Percentiles rank a stretch among this genome's conserved stretches.
Conservation (phyloP, 2,797 vertebrate genomes). For the Acridotheres tristis region DNA sequence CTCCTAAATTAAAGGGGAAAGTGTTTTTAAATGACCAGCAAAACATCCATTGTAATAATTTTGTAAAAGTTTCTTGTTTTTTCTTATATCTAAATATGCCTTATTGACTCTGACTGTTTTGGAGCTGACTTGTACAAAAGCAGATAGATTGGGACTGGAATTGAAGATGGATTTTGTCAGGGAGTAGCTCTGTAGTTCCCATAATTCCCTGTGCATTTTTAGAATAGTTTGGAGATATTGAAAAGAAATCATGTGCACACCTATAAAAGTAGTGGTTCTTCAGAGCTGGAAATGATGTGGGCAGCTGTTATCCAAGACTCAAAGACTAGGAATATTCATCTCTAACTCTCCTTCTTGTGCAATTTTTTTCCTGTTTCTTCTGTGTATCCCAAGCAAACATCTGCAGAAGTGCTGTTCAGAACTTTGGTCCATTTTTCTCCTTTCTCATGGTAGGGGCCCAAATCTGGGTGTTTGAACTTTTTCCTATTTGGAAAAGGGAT, state of each 20-base stretch:
- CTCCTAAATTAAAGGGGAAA: neutral
- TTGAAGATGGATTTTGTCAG: neutral
- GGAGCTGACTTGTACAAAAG: neutral
- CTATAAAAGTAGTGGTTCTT: neutral
- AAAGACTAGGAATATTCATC: neutral
- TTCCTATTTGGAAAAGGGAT: rapidly evolving
- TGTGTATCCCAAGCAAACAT: neutral
- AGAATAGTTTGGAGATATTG: neutral
- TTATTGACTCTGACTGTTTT: neutral
- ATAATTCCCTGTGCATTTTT: neutral
- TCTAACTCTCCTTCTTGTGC: neutral
- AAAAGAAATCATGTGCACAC: neutral
- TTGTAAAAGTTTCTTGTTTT: neutral
- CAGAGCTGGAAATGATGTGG: neutral
- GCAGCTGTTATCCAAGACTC: neutral
- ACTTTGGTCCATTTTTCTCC: neutral
- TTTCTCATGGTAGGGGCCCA: neutral
- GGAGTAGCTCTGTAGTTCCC: neutral
- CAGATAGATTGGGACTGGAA: neutral
- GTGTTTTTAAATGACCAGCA: neutral
- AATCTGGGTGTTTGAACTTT: neutral
- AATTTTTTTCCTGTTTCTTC: neutral
- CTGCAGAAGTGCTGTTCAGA: neutral
- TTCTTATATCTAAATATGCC: neutral
- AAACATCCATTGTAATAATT: neutral